phyloP scores from a whole-genome alignment of 2,113 vertebrate species.

The Esox niger region DNA sequence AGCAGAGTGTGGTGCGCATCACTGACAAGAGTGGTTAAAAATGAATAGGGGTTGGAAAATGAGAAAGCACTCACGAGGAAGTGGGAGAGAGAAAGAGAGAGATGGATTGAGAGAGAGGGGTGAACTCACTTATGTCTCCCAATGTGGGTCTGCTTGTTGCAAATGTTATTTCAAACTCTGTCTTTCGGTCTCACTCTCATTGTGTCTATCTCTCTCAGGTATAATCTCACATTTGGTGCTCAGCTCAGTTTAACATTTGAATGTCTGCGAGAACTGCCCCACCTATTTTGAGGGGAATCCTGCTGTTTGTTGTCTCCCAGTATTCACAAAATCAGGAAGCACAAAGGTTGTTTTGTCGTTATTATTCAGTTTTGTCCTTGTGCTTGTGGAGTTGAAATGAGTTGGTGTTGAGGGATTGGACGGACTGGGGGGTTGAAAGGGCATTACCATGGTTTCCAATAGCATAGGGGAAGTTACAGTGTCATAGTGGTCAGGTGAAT shows the following conservation, averaged over 20 bases:
- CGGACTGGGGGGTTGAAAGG: slow-evolving; percentile 16
- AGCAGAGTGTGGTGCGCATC: slow-evolving; percentile 11
- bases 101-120: slow-evolving; percentile 7
- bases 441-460: not conserved
- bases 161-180: no score
- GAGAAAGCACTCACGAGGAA: slow-evolving; percentile 48
- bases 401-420: slow-evolving; percentile 39
- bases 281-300: no score
- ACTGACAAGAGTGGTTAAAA: slow-evolving; percentile 70
- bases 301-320: no score
- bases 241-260: no score
- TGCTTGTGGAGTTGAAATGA: slow-evolving; percentile 25
- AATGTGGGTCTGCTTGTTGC: not conserved
- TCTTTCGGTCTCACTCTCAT: no score
- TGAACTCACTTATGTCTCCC: not conserved
- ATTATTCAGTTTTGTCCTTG: not conserved
- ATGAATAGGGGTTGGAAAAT: slow-evolving; percentile 60
- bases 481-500: not conserved
- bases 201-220: no score
- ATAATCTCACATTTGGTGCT: no score
- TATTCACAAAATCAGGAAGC: no score
- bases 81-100: slow-evolving; percentile 1
- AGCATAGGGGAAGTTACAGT: no score
- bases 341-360: not conserved
- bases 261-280: no score